Evolutionary conservation across 2,888 invertebrate genomes (phyloP).

Genomic region (Drosophila neotestacea): DNA sequence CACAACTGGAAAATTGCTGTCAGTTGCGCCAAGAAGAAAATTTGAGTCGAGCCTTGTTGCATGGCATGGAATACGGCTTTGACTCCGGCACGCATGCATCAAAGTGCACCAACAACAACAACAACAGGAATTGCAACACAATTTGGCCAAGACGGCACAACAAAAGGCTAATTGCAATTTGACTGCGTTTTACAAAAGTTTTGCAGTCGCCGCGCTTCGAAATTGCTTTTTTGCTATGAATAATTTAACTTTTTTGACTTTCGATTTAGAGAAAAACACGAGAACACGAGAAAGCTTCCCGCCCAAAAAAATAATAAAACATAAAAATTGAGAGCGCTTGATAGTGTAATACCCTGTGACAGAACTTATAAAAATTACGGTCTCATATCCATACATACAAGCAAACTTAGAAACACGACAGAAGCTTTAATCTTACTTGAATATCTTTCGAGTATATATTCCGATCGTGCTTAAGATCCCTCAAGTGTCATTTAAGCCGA

Average conservation of each 20-base stretch:
- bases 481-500: no score
- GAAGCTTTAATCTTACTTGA: no score
- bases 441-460: no score
- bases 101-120: slow-evolving; percentile 62
- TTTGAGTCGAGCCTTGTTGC: slow-evolving; percentile 56
- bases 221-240: slow-evolving; percentile 77
- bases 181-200: slow-evolving; percentile 75
- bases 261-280: slow-evolving; percentile 73
- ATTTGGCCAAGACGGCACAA: slow-evolving; percentile 63
- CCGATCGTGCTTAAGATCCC: no score
- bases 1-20: slow-evolving; percentile 80
- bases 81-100: slow-evolving; percentile 74
- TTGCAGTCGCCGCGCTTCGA: slow-evolving; percentile 45
- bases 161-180: slow-evolving; percentile 81
- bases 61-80: slow-evolving; percentile 45
- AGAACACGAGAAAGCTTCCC: slow-evolving; percentile 29
- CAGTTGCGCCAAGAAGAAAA: slow-evolving; percentile 67
- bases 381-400: no score
- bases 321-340: not conserved
- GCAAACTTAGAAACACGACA: no score
- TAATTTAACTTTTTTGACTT: slow-evolving; percentile 80
- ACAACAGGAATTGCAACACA: slow-evolving; percentile 26
- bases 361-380: no score
- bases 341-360: no score
- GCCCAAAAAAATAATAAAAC: not conserved